Conservation (phyloP, 2,797 vertebrate species). For the Chelon labrosus region DNA sequence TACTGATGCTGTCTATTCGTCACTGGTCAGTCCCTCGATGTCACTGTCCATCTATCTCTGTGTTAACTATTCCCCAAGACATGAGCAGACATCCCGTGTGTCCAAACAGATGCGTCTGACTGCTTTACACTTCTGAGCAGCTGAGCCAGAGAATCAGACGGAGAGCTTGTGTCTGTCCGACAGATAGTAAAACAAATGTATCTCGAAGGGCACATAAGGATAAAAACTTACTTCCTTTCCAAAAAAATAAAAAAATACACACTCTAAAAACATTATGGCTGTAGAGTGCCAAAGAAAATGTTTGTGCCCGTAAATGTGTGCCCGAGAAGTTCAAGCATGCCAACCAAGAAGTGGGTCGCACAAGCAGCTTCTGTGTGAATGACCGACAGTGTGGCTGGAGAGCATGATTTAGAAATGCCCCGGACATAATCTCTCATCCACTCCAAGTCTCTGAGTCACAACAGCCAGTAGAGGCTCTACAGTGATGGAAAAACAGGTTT, state of each 20-base stretch:
- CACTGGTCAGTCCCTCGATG: slow-evolving; percentile 42
- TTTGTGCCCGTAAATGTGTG: slow-evolving; percentile 67
- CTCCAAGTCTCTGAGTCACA: slow-evolving; percentile 62
- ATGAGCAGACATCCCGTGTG: slow-evolving; percentile 15
- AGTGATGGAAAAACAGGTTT: slow-evolving; percentile 32
- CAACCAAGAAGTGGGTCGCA: slow-evolving; percentile 57
- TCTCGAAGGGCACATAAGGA: slow-evolving; percentile 54
- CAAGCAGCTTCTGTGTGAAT: slow-evolving; percentile 68
- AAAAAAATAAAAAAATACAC: slow-evolving; percentile 34
- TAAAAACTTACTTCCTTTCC: slow-evolving; percentile 66
- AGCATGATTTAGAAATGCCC: slow-evolving; percentile 61
- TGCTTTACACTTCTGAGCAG: slow-evolving; percentile 34
- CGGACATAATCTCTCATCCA: slow-evolving; percentile 50
- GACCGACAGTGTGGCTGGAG: slow-evolving; percentile 62
- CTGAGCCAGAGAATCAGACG: slow-evolving; percentile 45
- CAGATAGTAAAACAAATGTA: slow-evolving; percentile 65
- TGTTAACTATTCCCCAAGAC: slow-evolving; percentile 21
- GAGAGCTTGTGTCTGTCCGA: slow-evolving; percentile 52
- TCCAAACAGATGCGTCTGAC: slow-evolving; percentile 35
- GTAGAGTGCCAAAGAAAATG: slow-evolving; percentile 71
- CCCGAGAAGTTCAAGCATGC: slow-evolving; percentile 61
- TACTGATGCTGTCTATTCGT: slow-evolving; percentile 47
- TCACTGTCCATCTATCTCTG: slow-evolving; percentile 34
- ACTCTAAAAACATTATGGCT: slow-evolving; percentile 54
- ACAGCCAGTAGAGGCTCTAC: slow-evolving; percentile 30